A percentile compares a stretch with the other conserved stretches of the same genome.
These are phyloP conservation scores for Brachyopa scutellaris DNA, from an alignment of 2,888 invertebrate species.

Conservation along the genomic window DNA sequence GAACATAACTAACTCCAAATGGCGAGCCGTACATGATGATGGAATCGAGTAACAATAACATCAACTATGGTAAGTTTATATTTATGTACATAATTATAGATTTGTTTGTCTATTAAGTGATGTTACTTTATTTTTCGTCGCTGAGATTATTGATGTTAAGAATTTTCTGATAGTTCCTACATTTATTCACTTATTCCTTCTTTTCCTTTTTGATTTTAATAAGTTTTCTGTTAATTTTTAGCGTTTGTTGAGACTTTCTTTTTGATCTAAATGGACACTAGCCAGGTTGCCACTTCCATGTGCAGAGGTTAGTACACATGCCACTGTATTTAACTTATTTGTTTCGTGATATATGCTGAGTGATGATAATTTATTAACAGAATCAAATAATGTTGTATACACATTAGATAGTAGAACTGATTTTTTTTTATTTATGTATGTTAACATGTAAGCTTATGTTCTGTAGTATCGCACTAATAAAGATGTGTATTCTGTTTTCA, in stretches of 20 bases:
- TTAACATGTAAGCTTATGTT: too few species aligned
- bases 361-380: constrained; percentile 32
- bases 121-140: constrained; percentile 76
- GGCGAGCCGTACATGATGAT: too few species aligned
- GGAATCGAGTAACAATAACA: too few species aligned
- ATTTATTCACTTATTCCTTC: not conserved
- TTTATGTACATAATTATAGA: not conserved
- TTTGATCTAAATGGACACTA: too few species aligned
- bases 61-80: not conserved
- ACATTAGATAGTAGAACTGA: constrained; percentile 57
- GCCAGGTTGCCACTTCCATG: too few species aligned
- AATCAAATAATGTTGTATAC: constrained; percentile 37
- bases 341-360: not conserved
- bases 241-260: too few species aligned
- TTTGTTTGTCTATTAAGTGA: constrained; percentile 59
- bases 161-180: constrained; percentile 32
- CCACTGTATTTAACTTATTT: not conserved
- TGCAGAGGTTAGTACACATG: constrained; percentile 2
- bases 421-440: not conserved
- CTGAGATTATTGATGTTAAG: constrained; percentile 71
- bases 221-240: not conserved
- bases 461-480: too few species aligned
- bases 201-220: not conserved
- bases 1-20: not conserved
- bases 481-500: too few species aligned